phyloP scores from a whole-genome alignment of 2,113 vertebrate species.

The Tringa solitaria region DNA sequence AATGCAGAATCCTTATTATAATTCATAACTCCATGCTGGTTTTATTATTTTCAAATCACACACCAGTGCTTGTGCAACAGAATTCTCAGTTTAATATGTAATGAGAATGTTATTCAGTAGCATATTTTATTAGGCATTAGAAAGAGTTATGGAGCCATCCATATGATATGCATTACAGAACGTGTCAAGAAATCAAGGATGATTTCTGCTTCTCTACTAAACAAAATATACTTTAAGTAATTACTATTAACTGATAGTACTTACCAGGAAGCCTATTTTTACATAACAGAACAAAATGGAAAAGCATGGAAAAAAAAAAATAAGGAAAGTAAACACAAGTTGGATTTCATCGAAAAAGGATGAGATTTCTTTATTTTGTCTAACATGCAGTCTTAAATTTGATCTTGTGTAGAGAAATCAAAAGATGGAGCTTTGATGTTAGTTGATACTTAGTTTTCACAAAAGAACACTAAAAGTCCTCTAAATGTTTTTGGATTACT shows the following conservation, averaged over 20 bases:
- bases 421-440: neutral
- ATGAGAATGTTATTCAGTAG: neutral
- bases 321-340: neutral
- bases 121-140: constrained; percentile 21
- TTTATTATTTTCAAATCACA: constrained; percentile 39
- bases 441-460: neutral
- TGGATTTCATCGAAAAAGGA: neutral
- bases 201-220: neutral
- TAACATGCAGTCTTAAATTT: neutral
- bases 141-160: constrained; percentile 1
- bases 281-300: neutral
- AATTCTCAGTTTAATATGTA: constrained; percentile 15
- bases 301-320: neutral
- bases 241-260: neutral
- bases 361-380: neutral
- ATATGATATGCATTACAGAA: neutral
- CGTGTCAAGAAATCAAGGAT: neutral
- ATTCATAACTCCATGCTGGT: constrained; percentile 18
- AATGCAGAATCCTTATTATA: constrained; percentile 8
- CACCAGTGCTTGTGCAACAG: neutral
- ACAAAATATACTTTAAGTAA: neutral
- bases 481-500: neutral
- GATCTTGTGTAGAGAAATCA: neutral
- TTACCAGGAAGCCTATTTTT: neutral
- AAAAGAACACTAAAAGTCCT: neutral